phyloP scores from a whole-genome alignment of 2,888 invertebrate genomes.

The Anthophora plumipes region DNA sequence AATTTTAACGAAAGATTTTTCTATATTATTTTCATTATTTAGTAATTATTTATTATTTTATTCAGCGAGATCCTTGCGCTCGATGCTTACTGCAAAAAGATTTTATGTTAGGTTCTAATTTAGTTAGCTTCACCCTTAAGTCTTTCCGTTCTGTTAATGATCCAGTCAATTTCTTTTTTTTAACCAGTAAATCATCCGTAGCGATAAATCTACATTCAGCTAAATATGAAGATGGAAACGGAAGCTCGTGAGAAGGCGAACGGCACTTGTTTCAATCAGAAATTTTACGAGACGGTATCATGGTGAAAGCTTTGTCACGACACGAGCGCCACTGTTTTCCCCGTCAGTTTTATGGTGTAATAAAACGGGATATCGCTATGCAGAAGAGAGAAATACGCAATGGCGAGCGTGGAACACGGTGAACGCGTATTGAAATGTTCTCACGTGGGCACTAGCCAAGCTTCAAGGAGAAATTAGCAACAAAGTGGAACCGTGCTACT shows the following conservation, averaged over 20 bases:
- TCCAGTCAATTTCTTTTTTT: no score
- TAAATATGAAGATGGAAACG: no score
- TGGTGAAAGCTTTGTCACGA: conserved; percentile 6
- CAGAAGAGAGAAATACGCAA: conserved; percentile 41
- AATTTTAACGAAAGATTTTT: no score
- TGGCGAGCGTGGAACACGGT: conserved; percentile 25
- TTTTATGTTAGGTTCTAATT: no score
- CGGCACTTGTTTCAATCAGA: conserved; percentile 20
- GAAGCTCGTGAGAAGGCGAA: conserved; percentile 2
- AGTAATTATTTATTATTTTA: no score
- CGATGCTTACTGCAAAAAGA: no score
- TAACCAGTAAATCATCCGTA: no score
- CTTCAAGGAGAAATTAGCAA: conserved; percentile 38
- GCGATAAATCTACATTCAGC: no score
- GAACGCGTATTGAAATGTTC: conserved; percentile 17
- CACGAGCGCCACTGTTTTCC: conserved; percentile 29
- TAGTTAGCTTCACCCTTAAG: no score
- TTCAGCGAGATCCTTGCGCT: no score
- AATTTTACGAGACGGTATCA: conserved; percentile 48
- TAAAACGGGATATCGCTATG: conserved; percentile 54
- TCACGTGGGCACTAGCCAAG: conserved; percentile 16
- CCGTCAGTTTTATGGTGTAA: conserved; percentile 49
- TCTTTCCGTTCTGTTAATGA: no score
- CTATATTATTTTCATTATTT: no score
- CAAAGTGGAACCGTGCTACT: conserved; percentile 22